phyloP scores from a whole-genome alignment of 2,888 invertebrate species.

The Lepidocyrtoides sp. region DNA sequence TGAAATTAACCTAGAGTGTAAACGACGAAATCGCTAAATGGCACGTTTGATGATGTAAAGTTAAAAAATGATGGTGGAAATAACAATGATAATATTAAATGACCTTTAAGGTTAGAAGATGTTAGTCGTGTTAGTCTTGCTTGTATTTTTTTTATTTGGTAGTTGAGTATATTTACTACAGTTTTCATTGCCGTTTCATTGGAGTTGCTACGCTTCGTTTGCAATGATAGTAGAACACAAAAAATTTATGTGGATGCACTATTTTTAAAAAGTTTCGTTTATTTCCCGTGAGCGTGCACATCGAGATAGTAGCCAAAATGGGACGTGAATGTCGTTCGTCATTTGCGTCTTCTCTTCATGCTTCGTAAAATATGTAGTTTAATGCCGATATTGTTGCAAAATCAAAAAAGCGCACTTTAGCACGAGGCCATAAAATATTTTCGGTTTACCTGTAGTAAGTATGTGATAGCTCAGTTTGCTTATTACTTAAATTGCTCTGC shows the following conservation, averaged over 20 bases:
- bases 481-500: no score
- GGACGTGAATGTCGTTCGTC: conserved; percentile 31
- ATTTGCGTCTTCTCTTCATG: neutral
- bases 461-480: no score
- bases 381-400: no score
- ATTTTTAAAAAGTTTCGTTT: neutral
- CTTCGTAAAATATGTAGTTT: no score
- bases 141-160: neutral
- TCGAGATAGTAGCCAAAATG: neutral
- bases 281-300: neutral
- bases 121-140: neutral
- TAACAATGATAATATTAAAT: neutral
- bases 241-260: neutral
- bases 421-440: no score
- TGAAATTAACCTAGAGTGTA: neutral
- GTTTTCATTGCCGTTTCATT: conserved; percentile 35
- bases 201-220: conserved; percentile 16
- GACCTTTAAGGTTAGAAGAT: conserved; percentile 12
- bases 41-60: neutral
- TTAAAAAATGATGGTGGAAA: neutral
- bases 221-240: no score
- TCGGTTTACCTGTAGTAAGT: no score
- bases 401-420: no score
- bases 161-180: no score
- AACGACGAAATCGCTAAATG: neutral